A percentile compares a stretch with the other conserved stretches of the same genome.
Conservation (phyloP, 2,888 invertebrate genomes). For the Acholoe squamosa region DNA sequence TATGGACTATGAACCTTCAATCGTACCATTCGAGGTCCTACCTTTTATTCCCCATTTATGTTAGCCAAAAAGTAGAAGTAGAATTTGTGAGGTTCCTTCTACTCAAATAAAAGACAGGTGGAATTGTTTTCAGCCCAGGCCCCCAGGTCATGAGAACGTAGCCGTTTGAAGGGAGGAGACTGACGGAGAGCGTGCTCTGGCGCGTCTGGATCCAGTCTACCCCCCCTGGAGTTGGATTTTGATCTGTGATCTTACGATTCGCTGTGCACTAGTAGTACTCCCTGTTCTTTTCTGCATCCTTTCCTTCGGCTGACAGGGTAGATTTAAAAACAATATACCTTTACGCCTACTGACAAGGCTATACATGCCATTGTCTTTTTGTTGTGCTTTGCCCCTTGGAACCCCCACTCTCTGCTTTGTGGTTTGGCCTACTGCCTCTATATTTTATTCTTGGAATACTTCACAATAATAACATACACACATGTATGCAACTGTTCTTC, state of each 20-base stretch:
- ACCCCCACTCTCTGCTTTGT: too few relatives aligned
- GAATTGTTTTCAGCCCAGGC: background rate
- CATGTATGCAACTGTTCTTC: too few relatives aligned
- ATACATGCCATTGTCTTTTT: too few relatives aligned
- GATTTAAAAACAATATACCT: too few relatives aligned
- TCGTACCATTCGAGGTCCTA: background rate
- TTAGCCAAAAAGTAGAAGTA: background rate
- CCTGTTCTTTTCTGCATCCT: too few relatives aligned
- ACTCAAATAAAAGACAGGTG: background rate
- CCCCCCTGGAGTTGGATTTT: constrained; percentile 1
- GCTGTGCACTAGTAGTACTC: background rate
- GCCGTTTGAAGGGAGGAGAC: background rate
- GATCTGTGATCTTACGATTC: background rate
- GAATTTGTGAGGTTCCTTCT: background rate
- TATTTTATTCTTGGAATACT: too few relatives aligned
- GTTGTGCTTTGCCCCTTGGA: too few relatives aligned
- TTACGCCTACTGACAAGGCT: too few relatives aligned
- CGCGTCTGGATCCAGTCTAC: background rate
- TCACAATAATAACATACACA: too few relatives aligned
- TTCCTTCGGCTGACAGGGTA: too few relatives aligned
- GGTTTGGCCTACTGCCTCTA: too few relatives aligned
- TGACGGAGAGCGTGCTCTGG: background rate
- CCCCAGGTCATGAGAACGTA: constrained; percentile 31
- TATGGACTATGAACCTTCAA: background rate
- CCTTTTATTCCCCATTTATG: background rate